phyloP scores from a whole-genome alignment of 2,888 invertebrate genomes.

The Tenthredo livida region DNA sequence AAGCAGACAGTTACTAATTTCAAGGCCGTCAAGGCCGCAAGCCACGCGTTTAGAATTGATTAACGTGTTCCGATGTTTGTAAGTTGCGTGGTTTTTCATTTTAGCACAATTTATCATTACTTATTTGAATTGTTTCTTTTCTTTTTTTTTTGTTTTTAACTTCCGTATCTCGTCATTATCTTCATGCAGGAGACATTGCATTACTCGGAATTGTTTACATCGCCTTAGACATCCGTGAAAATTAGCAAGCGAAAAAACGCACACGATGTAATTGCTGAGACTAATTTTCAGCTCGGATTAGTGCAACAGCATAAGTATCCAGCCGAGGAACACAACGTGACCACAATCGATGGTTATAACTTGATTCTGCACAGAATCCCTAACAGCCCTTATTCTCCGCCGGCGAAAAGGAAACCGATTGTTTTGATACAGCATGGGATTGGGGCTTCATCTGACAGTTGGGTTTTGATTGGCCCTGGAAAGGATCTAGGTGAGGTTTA shows the following conservation, averaged over 20 bases:
- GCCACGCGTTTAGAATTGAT: constrained; percentile 3
- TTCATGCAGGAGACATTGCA: not conserved
- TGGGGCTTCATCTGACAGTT: constrained; percentile 69
- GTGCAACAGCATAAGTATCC: constrained; percentile 66
- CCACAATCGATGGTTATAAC: constrained; percentile 70
- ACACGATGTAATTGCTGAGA: not conserved
- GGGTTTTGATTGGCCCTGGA: constrained; percentile 69
- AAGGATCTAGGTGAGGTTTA: constrained; percentile 70
- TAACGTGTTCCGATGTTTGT: not conserved
- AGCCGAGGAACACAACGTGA: constrained; percentile 69
- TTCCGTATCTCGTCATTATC: not conserved
- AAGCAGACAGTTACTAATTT: not conserved
- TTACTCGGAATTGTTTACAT: not conserved
- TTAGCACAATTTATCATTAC: not conserved
- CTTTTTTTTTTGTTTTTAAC: not conserved
- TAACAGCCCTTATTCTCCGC: constrained; percentile 63
- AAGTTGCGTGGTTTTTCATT: not conserved
- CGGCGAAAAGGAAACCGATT: constrained; percentile 63
- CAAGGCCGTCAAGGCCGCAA: constrained; percentile 28
- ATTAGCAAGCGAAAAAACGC: not conserved
- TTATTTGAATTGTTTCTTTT: not conserved
- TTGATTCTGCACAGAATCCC: constrained; percentile 70
- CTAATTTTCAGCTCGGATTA: constrained; percentile 64
- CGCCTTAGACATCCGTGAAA: not conserved
- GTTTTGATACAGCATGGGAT: constrained; percentile 70